Evolutionary conservation across 37 sponge, comb jelly and placozoan species (phyloP).

Genomic region (Beroe forskalii): DNA sequence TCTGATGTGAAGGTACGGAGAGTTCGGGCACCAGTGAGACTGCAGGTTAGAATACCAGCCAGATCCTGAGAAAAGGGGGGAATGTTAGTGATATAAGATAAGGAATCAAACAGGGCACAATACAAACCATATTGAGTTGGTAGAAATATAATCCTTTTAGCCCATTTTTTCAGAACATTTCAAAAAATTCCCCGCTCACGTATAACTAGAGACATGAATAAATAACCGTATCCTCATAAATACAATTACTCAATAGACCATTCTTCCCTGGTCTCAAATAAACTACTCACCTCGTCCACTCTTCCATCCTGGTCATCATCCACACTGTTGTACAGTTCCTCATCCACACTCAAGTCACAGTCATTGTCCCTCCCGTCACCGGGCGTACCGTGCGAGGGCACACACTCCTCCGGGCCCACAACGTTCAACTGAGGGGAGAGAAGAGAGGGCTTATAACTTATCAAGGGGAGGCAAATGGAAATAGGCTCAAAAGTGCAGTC

Average conservation of each 20-base stretch:
- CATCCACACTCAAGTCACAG: constrained; percentile 58
- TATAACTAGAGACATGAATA: no score
- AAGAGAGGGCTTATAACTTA: no score
- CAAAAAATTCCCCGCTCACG: no score
- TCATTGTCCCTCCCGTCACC: constrained; percentile 56
- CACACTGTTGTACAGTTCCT: constrained; percentile 50
- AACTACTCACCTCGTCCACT: constrained; percentile 53
- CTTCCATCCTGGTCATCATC: constrained; percentile 57
- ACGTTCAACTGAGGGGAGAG: constrained; percentile 35
- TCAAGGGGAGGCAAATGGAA: no score
- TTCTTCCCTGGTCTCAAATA: neutral
- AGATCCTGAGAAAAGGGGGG: constrained; percentile 20
- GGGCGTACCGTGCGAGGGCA: neutral
- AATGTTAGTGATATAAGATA: neutral
- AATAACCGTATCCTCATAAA: no score
- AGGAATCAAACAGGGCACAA: no score
- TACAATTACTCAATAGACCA: no score
- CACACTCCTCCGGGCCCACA: constrained; percentile 49
- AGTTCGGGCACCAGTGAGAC: neutral
- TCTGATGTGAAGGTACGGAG: neutral
- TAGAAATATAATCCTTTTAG: no score
- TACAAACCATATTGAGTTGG: no score
- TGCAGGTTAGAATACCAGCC: constrained; percentile 19
- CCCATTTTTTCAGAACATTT: no score
- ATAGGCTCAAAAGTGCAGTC: no score